phyloP scores from a whole-genome alignment of 2,888 invertebrate genomes.

The Colostygia pectinataria region DNA sequence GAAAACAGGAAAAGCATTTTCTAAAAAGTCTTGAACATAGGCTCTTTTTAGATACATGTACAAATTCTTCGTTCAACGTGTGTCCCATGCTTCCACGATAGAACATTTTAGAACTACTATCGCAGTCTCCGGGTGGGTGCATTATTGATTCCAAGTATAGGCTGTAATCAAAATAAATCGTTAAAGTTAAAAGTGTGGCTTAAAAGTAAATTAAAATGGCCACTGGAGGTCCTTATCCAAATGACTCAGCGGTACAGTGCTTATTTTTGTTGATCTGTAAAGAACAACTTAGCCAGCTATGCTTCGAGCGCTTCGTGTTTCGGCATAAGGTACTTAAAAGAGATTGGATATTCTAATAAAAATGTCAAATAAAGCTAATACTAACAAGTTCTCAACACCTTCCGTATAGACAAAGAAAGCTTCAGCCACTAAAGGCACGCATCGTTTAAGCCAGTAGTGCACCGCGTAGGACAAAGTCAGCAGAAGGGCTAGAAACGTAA shows the following conservation, averaged over 20 bases:
- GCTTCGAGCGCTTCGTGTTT: no score
- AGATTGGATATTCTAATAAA: no score
- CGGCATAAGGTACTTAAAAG: no score
- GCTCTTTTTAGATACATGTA: slow-evolving; percentile 2
- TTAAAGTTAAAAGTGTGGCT: not conserved
- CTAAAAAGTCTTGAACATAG: slow-evolving; percentile 22
- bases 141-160: slow-evolving; percentile 64
- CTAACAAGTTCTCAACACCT: slow-evolving; percentile 67
- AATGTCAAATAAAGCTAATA: no score
- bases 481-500: slow-evolving; percentile 60
- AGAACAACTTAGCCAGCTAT: no score
- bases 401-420: slow-evolving; percentile 73
- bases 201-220: no score
- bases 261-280: no score
- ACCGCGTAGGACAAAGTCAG: slow-evolving; percentile 60
- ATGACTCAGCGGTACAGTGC: no score
- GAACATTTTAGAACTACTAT: slow-evolving; percentile 37
- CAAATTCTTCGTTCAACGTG: slow-evolving; percentile 2
- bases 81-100: slow-evolving; percentile 38
- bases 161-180: slow-evolving; percentile 47
- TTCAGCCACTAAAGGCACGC: slow-evolving; percentile 69
- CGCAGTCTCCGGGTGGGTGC: slow-evolving; percentile 62
- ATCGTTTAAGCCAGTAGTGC: slow-evolving; percentile 71
- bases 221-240: no score
- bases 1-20: slow-evolving; percentile 31